phyloP scores from a whole-genome alignment of 2,797 vertebrate species.

The Mormyrus hasselquistii region DNA sequence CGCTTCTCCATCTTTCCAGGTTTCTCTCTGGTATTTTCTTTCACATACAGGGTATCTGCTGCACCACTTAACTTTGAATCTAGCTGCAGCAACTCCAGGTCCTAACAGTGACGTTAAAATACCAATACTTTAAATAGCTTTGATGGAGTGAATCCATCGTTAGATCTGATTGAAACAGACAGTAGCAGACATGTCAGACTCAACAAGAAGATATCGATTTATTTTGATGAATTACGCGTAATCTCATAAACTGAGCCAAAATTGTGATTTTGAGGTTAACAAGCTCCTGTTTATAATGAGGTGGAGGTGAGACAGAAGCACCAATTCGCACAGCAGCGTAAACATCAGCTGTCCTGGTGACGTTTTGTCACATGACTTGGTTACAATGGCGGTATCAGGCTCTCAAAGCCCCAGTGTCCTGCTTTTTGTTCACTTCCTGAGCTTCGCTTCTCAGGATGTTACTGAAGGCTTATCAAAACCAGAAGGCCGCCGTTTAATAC shows the following conservation, averaged over 20 bases:
- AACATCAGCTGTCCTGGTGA: neutral
- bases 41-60: constrained; percentile 29
- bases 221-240: neutral
- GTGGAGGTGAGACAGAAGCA: neutral
- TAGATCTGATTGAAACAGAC: neutral
- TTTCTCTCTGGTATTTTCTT: constrained; percentile 35
- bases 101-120: neutral
- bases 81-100: neutral
- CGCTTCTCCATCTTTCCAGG: neutral
- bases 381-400: neutral
- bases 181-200: neutral
- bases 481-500: neutral
- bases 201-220: neutral
- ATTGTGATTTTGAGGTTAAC: neutral
- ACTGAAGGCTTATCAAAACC: neutral
- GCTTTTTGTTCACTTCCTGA: neutral
- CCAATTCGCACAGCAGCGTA: neutral
- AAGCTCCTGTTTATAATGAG: neutral
- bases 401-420: neutral
- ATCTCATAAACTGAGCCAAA: neutral
- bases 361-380: neutral
- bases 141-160: neutral
- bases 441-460: neutral
- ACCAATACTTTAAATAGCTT: neutral
- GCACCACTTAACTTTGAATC: constrained; percentile 5